phyloP scores from a whole-genome alignment of 1,140 invertebrate species.

The Aphaenogaster ashmeadi region DNA sequence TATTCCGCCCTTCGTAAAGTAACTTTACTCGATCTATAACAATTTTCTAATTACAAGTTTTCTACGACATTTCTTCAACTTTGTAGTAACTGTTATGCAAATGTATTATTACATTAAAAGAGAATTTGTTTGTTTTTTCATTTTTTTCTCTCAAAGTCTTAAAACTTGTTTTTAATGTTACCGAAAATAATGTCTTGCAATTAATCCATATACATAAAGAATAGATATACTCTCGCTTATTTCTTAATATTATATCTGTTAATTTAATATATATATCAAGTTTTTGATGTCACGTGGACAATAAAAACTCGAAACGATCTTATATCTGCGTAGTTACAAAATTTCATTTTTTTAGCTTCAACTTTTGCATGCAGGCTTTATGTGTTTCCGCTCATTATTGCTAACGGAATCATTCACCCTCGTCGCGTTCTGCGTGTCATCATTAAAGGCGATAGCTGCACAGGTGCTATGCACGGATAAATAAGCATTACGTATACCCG shows the following conservation, averaged over 20 bases:
- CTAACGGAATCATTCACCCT: constrained; percentile 44
- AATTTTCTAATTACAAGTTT: constrained; percentile 1
- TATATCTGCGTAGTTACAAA: background rate
- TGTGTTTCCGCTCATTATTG: background rate
- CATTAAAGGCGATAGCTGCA: constrained; percentile 54
- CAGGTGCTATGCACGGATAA: constrained; percentile 59
- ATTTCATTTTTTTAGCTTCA: background rate
- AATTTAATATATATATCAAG: background rate
- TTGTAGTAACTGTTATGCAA: background rate
- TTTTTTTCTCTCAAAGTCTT: background rate
- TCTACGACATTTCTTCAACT: background rate
- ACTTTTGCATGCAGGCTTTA: background rate
- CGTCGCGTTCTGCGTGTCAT: constrained; percentile 7
- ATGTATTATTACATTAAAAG: background rate
- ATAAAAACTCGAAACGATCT: background rate
- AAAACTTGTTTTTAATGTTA: background rate
- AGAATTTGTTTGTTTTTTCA: background rate
- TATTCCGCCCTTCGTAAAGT: background rate
- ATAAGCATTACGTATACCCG: constrained; percentile 61
- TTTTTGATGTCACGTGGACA: background rate
- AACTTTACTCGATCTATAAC: background rate
- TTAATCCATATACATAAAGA: background rate
- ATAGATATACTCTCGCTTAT: background rate
- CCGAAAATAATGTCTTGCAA: background rate
- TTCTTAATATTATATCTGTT: background rate